These are phyloP conservation scores for Ictidomys tridecemlineatus DNA, from an alignment of 2,113 vertebrate genomes.

Conservation along the genomic window DNA sequence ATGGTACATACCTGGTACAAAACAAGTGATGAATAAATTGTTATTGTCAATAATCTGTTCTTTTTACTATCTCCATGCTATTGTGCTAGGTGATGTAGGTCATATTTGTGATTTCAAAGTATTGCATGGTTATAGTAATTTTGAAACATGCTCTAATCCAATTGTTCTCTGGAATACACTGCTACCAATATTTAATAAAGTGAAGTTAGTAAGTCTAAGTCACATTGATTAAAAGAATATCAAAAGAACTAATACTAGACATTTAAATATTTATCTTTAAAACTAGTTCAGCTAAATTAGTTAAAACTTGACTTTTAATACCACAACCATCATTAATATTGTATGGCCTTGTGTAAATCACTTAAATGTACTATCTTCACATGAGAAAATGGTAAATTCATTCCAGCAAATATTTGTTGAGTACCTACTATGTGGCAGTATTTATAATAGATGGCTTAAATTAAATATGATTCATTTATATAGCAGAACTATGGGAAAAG, in stretches of 20 bases:
- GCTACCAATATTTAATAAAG: slow-evolving; percentile 30
- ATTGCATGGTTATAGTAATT: slow-evolving; percentile 37
- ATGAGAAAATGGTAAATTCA: not conserved
- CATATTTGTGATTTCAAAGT: slow-evolving; percentile 62
- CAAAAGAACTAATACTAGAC: not conserved
- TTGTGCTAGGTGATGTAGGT: slow-evolving; percentile 2
- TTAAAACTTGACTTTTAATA: slow-evolving; percentile 10
- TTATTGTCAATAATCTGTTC: slow-evolving; percentile 37
- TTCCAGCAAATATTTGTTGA: slow-evolving; percentile 24
- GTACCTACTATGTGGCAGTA: not conserved
- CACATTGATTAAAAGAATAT: slow-evolving; percentile 35
- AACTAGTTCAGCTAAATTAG: slow-evolving; percentile 19
- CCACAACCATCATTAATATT: not conserved
- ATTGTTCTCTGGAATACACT: slow-evolving; percentile 34
- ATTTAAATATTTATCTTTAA: slow-evolving; percentile 41
- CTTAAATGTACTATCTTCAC: not conserved
- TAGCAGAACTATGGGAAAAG: not conserved
- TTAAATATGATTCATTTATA: not conserved
- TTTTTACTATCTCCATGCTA: not conserved
- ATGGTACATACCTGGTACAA: slow-evolving; percentile 16
- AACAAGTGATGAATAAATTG: slow-evolving; percentile 55
- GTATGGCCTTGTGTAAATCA: not conserved
- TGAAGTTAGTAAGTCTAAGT: slow-evolving; percentile 35
- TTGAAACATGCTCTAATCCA: slow-evolving; percentile 51
- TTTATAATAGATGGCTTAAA: not conserved